Percentiles rank a stretch among this genome's conserved stretches.
These are phyloP conservation scores for Subacronicta megacephala DNA, from an alignment of 2,888 invertebrate genomes.

Conservation along the genomic window DNA sequence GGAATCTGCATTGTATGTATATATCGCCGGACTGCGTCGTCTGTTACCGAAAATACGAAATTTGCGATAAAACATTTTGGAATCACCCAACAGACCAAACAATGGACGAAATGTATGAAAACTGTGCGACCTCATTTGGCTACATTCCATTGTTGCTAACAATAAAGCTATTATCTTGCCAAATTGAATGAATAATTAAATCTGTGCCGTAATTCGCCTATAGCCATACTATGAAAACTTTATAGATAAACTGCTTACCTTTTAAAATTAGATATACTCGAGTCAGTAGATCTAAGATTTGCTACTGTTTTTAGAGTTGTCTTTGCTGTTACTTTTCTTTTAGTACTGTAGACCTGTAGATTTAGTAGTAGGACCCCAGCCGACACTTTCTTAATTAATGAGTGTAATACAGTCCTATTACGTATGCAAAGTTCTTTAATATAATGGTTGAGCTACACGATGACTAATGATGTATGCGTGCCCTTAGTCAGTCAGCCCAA, in stretches of 20 bases:
- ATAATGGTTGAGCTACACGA: too few species aligned
- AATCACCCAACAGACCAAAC: conserved; percentile 39
- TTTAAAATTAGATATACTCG: not conserved
- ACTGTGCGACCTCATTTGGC: conserved; percentile 49
- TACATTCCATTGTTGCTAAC: conserved; percentile 62
- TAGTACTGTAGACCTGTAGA: too few species aligned
- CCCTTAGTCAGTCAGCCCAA: too few species aligned
- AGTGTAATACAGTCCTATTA: too few species aligned
- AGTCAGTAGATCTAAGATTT: too few species aligned
- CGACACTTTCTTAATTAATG: too few species aligned
- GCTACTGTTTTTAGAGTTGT: too few species aligned
- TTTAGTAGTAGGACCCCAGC: too few species aligned
- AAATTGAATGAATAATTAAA: conserved; percentile 70
- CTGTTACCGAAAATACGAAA: conserved; percentile 33
- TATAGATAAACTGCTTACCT: conserved; percentile 33
- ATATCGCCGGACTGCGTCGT: conserved; percentile 36
- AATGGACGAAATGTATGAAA: conserved; percentile 50
- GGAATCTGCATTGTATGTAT: conserved; percentile 28
- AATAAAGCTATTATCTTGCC: conserved; percentile 65
- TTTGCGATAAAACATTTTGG: conserved; percentile 40
- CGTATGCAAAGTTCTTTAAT: too few species aligned
- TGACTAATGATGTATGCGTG: too few species aligned
- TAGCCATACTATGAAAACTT: conserved; percentile 28
- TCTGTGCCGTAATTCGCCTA: conserved; percentile 43
- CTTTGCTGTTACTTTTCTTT: too few species aligned